Conservation (phyloP, 2,797 vertebrate genomes). For the Danio jaintianensis region DNA sequence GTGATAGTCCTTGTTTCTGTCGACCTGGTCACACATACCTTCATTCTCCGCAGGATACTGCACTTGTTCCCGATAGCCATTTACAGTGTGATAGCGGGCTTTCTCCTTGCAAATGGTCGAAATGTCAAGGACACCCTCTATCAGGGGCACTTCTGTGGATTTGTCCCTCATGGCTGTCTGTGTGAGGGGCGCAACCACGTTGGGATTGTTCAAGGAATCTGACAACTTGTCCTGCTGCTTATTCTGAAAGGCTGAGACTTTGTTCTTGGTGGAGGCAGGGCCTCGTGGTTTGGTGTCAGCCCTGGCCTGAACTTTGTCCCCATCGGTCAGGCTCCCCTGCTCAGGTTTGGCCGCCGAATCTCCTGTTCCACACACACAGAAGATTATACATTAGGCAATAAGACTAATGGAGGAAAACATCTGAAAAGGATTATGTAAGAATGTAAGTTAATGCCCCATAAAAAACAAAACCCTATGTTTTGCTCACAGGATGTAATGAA, state of each 20-base stretch:
- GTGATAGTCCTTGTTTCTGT: slow-evolving; percentile 75
- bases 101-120: slow-evolving; percentile 54
- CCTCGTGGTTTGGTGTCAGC: slow-evolving; percentile 82
- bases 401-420: slow-evolving; percentile 36
- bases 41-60: slow-evolving; percentile 52
- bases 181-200: slow-evolving; percentile 59
- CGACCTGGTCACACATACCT: slow-evolving; percentile 19
- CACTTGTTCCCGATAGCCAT: slow-evolving; percentile 52
- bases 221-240: slow-evolving; percentile 55
- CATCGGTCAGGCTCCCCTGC: slow-evolving; percentile 85
- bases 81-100: slow-evolving; percentile 45
- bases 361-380: slow-evolving; percentile 73
- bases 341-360: slow-evolving; percentile 85
- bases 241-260: slow-evolving; percentile 68
- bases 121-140: slow-evolving; percentile 53
- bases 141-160: slow-evolving; percentile 71
- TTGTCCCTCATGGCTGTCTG: slow-evolving; percentile 69
- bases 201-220: slow-evolving; percentile 56
- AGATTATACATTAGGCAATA: slow-evolving; percentile 72
- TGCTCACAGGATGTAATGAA: neutral
- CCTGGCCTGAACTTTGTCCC: slow-evolving; percentile 87
- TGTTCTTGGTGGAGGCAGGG: slow-evolving; percentile 76
- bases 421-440: slow-evolving; percentile 64
- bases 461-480: slow-evolving; percentile 32
- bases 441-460: slow-evolving; percentile 55